These are phyloP conservation scores for Melipona bicolor DNA, from an alignment of 2,888 invertebrate species.

Conservation along the genomic window DNA sequence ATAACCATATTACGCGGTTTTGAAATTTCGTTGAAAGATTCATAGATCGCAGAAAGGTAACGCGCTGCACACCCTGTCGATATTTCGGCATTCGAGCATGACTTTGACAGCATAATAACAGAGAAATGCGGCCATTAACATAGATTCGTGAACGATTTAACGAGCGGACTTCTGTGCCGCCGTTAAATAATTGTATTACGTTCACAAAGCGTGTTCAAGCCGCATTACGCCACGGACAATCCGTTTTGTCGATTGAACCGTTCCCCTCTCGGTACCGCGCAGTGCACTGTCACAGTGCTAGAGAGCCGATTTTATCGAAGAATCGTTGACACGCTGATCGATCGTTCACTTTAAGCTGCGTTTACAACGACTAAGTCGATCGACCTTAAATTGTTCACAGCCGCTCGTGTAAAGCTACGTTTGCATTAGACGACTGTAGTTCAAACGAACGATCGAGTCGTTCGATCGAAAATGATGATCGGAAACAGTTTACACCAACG, in stretches of 20 bases:
- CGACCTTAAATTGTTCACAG: too few relatives aligned
- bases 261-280: slow-evolving; percentile 6
- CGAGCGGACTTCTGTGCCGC: slow-evolving; percentile 37
- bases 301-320: slow-evolving; percentile 46
- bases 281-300: background rate
- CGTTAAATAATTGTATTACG: slow-evolving; percentile 53
- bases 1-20: background rate
- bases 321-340: slow-evolving; percentile 43
- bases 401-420: too few relatives aligned
- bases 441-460: too few relatives aligned
- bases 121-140: slow-evolving; percentile 36
- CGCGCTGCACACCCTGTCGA: background rate
- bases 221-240: slow-evolving; percentile 57
- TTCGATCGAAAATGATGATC: too few relatives aligned
- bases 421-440: too few relatives aligned
- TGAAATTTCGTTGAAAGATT: slow-evolving; percentile 19
- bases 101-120: slow-evolving; percentile 29
- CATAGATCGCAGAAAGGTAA: background rate
- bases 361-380: too few relatives aligned
- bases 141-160: slow-evolving; percentile 36
- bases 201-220: slow-evolving; percentile 35
- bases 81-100: slow-evolving; percentile 1
- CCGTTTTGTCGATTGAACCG: slow-evolving; percentile 62
- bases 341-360: slow-evolving; percentile 22
- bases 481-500: too few relatives aligned